A percentile compares a stretch with the other conserved stretches of the same genome.
phyloP scores from a whole-genome alignment of 2,113 vertebrate species.

The Rousettus leschenaultii region DNA sequence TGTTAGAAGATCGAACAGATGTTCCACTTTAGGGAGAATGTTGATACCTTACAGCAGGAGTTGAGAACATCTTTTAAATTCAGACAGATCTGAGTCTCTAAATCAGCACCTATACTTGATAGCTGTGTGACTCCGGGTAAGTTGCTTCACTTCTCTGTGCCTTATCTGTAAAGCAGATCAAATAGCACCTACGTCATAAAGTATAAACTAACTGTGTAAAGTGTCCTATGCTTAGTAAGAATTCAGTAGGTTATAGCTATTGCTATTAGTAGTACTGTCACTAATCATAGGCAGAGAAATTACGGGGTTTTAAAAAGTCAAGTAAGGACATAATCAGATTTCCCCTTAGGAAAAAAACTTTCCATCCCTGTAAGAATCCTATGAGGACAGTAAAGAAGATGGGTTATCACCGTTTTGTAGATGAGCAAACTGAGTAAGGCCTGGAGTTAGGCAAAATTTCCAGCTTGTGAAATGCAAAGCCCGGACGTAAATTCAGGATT shows the following conservation, averaged over 20 bases:
- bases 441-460: neutral
- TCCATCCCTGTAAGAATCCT: neutral
- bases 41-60: neutral
- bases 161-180: neutral
- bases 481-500: neutral
- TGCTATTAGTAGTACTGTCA: neutral
- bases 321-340: neutral
- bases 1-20: neutral
- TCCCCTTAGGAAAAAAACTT: neutral
- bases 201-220: neutral
- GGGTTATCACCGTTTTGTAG: neutral
- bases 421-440: neutral
- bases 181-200: neutral
- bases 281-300: neutral
- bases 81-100: neutral
- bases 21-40: neutral
- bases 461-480: neutral
- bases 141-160: neutral
- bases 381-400: neutral
- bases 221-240: neutral
- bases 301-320: neutral
- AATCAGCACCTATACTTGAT: neutral
- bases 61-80: neutral
- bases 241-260: neutral
- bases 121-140: neutral